A percentile compares a stretch with the other conserved stretches of the same genome.
phyloP scores from a whole-genome alignment of 2,797 vertebrate genomes.

The Poeciliopsis infans region DNA sequence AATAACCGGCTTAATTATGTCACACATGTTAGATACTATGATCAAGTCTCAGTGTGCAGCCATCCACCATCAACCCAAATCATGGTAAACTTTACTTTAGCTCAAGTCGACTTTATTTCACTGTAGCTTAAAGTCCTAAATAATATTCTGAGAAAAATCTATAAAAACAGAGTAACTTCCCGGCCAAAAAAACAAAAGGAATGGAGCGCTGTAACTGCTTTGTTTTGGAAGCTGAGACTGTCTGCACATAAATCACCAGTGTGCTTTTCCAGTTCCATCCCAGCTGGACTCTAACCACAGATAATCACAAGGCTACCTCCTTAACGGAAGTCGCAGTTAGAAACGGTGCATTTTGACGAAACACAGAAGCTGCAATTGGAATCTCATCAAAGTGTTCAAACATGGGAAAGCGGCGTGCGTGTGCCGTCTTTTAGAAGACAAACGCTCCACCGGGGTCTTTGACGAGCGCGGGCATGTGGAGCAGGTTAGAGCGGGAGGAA shows the following conservation, averaged over 20 bases:
- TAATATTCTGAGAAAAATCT: too few species aligned
- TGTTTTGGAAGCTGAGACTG: too few species aligned
- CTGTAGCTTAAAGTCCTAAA: too few species aligned
- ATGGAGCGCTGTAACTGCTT: neutral
- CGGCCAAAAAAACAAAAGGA: neutral
- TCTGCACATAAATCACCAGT: too few species aligned
- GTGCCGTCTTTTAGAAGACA: neutral
- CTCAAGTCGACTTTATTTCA: too few species aligned
- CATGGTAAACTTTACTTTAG: too few species aligned
- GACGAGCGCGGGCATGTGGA: neutral
- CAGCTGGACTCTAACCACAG: neutral
- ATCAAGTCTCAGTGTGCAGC: neutral
- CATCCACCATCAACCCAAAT: neutral
- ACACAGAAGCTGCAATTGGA: neutral
- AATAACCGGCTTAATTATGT: neutral
- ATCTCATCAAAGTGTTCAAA: neutral
- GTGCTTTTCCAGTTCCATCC: too few species aligned
- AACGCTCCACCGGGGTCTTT: neutral
- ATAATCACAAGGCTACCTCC: neutral
- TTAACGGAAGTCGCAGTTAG: neutral
- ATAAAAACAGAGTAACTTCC: too few species aligned
- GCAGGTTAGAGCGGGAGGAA: neutral
- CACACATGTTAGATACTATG: neutral
- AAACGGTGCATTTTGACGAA: neutral
- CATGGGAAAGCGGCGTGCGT: neutral